These are phyloP conservation scores for Apocheima hispidaria DNA, from an alignment of 2,888 invertebrate species.

Conservation along the genomic window DNA sequence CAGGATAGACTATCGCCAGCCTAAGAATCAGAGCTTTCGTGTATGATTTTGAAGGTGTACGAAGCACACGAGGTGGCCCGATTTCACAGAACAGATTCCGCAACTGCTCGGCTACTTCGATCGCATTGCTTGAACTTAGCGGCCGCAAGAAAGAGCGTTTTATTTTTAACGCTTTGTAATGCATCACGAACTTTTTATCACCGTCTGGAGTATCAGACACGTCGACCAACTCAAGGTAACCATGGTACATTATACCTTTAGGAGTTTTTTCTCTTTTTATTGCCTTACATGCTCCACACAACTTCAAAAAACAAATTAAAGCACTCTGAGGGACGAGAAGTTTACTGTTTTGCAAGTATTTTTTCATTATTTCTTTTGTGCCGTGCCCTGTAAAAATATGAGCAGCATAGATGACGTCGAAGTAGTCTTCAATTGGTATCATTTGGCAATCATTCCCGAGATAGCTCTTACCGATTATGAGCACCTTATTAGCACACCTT, in stretches of 20 bases:
- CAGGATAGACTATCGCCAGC: neutral
- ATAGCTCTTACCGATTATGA: neutral
- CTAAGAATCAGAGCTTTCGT: neutral
- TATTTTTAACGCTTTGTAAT: neutral
- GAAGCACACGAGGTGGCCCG: neutral
- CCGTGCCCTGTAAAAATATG: constrained; percentile 7
- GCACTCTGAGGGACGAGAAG: neutral
- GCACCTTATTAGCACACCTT: neutral
- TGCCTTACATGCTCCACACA: neutral
- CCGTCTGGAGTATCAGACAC: constrained; percentile 9
- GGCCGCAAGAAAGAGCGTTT: neutral
- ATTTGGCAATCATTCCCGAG: neutral
- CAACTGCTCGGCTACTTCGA: neutral
- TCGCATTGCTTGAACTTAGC: neutral
- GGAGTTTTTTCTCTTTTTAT: neutral
- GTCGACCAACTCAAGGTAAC: constrained; percentile 2
- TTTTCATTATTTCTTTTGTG: neutral
- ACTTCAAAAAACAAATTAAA: neutral
- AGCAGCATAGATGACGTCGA: constrained; percentile 8
- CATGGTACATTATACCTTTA: neutral
- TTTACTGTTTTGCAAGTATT: neutral
- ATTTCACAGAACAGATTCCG: neutral
- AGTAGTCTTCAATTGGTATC: constrained; percentile 4
- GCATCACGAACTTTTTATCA: neutral
- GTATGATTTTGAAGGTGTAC: neutral